A percentile compares a stretch with the other conserved stretches of the same genome.
Conservation (phyloP, 2,797 vertebrate genomes). For the Heterohyrax brucei region DNA sequence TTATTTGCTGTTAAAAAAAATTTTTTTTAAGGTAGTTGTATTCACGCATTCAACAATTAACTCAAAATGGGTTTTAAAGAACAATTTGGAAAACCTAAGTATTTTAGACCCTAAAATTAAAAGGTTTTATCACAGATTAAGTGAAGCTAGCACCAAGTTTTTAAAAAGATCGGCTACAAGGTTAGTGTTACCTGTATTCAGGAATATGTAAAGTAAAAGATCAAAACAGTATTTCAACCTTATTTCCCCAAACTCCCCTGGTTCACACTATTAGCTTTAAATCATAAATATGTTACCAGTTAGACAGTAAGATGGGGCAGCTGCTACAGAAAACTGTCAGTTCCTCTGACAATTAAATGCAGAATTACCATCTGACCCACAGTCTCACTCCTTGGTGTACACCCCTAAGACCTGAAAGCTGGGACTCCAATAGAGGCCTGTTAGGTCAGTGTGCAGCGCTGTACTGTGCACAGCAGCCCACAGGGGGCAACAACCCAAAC, state of each 20-base stretch:
- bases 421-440: too few species aligned
- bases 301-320: not conserved
- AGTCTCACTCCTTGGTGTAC: too few species aligned
- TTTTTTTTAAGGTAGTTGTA: not conserved
- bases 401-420: too few species aligned
- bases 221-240: not conserved
- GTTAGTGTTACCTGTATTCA: not conserved
- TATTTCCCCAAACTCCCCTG: not conserved
- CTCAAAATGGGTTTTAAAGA: not conserved
- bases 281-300: not conserved
- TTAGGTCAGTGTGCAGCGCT: too few species aligned
- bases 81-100: not conserved
- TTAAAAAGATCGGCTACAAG: not conserved
- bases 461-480: too few species aligned
- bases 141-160: not conserved
- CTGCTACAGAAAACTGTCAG: not conserved
- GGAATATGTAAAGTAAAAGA: not conserved
- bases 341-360: not conserved
- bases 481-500: too few species aligned
- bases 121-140: not conserved
- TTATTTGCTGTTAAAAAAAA: conserved; percentile 26
- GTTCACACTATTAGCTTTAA: not conserved
- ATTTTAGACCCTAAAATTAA: not conserved
- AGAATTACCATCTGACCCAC: too few species aligned
- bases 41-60: not conserved